Evolutionary conservation across 2,888 invertebrate species (phyloP).

Genomic region (Anagyrus pseudococci): DNA sequence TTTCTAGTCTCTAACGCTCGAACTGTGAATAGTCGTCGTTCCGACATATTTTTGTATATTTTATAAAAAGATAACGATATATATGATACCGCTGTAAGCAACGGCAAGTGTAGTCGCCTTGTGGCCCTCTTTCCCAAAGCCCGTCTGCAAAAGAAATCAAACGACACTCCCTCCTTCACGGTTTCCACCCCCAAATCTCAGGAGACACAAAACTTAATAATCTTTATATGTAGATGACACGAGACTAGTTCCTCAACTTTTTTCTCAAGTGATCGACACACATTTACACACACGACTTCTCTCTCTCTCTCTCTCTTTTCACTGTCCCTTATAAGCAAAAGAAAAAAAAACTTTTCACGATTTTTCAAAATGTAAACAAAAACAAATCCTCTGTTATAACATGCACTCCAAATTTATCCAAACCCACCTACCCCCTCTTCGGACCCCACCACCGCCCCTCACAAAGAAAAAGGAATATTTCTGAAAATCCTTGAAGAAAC

Average conservation of each 20-base stretch:
- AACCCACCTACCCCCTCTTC: constrained; percentile 4
- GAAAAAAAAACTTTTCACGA: neutral
- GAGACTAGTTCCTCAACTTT: constrained; percentile 10
- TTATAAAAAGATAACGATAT: constrained; percentile 58
- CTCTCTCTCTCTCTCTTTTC: no score
- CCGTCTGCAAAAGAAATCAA: constrained; percentile 26
- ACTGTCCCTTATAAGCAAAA: no score
- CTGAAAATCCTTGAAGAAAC: constrained; percentile 31
- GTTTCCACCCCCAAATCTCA: constrained; percentile 1
- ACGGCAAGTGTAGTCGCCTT: constrained; percentile 50
- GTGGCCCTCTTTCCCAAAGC: constrained; percentile 16
- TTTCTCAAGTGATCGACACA: neutral
- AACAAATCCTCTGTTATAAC: no score
- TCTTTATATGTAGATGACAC: constrained; percentile 27
- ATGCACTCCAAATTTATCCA: constrained; percentile 13
- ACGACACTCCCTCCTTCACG: constrained; percentile 10
- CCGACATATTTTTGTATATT: constrained; percentile 63
- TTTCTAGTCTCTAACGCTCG: constrained; percentile 50
- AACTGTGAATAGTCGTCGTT: constrained; percentile 60
- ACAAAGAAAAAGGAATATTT: constrained; percentile 25
- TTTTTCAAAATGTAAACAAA: neutral
- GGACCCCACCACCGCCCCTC: constrained; percentile 2
- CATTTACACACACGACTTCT: no score
- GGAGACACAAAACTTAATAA: constrained; percentile 18
- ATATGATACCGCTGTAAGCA: constrained; percentile 49